Evolutionary conservation across 2,797 vertebrate species (phyloP).

Genomic region (Epinephelus malabaricus): DNA sequence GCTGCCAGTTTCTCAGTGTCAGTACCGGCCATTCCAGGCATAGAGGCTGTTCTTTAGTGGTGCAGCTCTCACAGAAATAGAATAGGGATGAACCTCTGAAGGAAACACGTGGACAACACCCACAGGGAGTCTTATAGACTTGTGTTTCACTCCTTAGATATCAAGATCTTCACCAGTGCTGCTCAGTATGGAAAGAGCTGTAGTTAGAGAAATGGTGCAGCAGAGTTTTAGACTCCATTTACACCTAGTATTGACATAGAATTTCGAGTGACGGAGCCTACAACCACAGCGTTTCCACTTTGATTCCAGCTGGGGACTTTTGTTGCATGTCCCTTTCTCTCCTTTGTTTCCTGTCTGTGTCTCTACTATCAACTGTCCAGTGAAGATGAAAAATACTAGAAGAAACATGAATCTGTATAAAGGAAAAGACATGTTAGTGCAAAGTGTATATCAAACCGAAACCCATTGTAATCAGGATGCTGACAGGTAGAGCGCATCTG

Average conservation of each 20-base stretch:
- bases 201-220: background rate
- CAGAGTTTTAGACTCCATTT: conserved; percentile 1
- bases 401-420: too few species aligned
- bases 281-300: background rate
- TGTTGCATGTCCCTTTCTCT: background rate
- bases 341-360: background rate
- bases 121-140: conserved; percentile 1
- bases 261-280: background rate
- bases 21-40: background rate
- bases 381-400: background rate
- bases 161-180: background rate
- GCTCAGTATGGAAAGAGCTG: background rate
- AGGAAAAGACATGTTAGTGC: background rate
- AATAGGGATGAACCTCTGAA: background rate
- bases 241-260: background rate
- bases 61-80: conserved; percentile 31
- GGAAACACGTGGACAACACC: conserved; percentile 2
- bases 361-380: background rate
- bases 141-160: conserved; percentile 25
- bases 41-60: background rate
- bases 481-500: background rate
- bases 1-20: conserved; percentile 12
- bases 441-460: background rate
- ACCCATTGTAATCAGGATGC: too few species aligned
- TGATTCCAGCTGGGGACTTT: background rate